Evolutionary conservation across 2,888 invertebrate species (phyloP).

Genomic region (Spatulosminthurus flaviceps): DNA sequence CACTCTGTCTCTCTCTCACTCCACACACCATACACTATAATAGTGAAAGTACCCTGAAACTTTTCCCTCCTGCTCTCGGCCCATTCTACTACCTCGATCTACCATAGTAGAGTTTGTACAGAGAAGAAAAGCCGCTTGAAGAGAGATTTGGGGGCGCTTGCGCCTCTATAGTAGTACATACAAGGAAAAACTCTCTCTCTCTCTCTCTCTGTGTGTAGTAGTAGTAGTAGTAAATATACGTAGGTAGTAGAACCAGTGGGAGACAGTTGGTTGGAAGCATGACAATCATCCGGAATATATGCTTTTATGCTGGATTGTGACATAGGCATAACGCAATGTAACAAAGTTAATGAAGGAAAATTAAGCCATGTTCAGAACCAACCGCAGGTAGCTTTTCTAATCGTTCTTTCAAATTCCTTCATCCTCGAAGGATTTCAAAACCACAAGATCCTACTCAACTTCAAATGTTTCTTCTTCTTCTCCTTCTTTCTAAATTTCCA

Average conservation of each 20-base stretch:
- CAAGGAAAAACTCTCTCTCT: too few relatives aligned
- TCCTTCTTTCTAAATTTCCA: too few relatives aligned
- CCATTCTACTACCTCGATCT: too few relatives aligned
- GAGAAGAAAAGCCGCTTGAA: constrained; percentile 46
- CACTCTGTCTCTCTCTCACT: constrained; percentile 39
- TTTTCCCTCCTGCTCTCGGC: constrained; percentile 31
- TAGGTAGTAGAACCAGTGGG: constrained; percentile 6
- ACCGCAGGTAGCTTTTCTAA: constrained; percentile 26
- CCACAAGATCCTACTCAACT: neutral
- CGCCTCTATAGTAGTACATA: too few relatives aligned
- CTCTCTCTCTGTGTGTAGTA: too few relatives aligned
- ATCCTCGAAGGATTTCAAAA: constrained; percentile 6
- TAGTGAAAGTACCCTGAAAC: constrained; percentile 12
- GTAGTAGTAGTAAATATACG: too few relatives aligned
- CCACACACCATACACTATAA: constrained; percentile 22
- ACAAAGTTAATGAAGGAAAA: constrained; percentile 23
- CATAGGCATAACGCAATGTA: neutral
- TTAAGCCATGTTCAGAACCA: neutral
- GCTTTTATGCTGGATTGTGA: neutral
- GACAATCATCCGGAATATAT: constrained; percentile 20
- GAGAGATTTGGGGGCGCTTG: constrained; percentile 28
- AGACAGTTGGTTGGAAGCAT: constrained; percentile 29
- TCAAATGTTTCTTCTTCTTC: too few relatives aligned
- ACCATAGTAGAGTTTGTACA: too few relatives aligned
- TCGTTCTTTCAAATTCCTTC: neutral